phyloP scores from a whole-genome alignment of 1,140 invertebrate species.

The Pachypsylla venusta region DNA sequence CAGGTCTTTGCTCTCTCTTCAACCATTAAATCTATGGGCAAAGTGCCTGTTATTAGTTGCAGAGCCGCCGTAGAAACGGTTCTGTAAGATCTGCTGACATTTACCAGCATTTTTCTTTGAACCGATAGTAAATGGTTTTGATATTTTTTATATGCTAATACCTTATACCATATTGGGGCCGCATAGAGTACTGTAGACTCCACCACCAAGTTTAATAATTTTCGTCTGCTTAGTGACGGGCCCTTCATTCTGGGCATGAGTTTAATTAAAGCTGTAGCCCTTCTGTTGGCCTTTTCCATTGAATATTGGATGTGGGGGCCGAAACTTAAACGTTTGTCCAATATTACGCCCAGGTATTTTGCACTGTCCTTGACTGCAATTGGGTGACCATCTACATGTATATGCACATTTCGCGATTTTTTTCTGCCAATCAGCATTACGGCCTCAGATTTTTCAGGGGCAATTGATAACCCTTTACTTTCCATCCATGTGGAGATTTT shows the following conservation, averaged over 20 bases:
- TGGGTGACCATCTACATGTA: background rate
- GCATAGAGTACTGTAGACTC: background rate
- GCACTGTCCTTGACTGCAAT: background rate
- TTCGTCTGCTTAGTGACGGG: background rate
- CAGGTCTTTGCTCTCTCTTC: background rate
- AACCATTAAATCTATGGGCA: background rate
- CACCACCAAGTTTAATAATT: background rate
- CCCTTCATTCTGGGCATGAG: background rate
- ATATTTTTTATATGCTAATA: background rate
- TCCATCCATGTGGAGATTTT: background rate
- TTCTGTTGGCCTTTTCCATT: background rate
- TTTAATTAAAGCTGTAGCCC: background rate
- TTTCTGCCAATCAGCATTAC: background rate
- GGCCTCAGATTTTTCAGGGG: background rate
- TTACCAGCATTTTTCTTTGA: constrained; percentile 11
- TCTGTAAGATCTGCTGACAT: constrained; percentile 9
- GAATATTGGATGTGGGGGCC: background rate
- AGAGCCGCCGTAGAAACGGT: constrained; percentile 10
- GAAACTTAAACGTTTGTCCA: background rate
- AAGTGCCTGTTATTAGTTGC: background rate
- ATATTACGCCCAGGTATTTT: background rate
- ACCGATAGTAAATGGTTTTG: background rate
- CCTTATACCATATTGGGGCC: background rate
- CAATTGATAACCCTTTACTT: background rate
- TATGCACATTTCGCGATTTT: background rate